A percentile compares a stretch with the other conserved stretches of the same genome.
These are phyloP conservation scores for Dasysyrphus tricinctus DNA, from an alignment of 2,888 invertebrate species.

Conservation along the genomic window DNA sequence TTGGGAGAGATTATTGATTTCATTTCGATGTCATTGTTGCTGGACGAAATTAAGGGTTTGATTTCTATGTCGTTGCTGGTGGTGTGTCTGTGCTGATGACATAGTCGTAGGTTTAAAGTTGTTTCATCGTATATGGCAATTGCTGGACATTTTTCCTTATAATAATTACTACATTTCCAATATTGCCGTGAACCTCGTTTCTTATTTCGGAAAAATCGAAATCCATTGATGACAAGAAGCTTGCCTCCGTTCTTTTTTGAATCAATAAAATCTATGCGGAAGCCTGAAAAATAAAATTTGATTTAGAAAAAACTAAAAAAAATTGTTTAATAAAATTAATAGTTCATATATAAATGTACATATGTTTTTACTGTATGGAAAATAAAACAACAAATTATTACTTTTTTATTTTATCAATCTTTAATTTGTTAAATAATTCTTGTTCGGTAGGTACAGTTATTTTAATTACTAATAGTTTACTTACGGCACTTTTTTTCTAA, in stretches of 20 bases:
- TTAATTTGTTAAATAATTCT: conserved; percentile 11
- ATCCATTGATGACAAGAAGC: conserved; percentile 83
- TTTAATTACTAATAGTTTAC: conserved; percentile 13
- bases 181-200: conserved; percentile 83
- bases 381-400: conserved; percentile 48
- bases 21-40: conserved; percentile 81
- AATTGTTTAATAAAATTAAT: not conserved
- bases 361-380: not conserved
- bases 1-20: conserved; percentile 78
- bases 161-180: conserved; percentile 84
- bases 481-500: conserved; percentile 10
- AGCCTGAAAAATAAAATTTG: conserved; percentile 78
- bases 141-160: conserved; percentile 83
- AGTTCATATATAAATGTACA: not conserved
- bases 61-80: conserved; percentile 82
- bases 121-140: conserved; percentile 83
- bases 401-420: conserved; percentile 1
- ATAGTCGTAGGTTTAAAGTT: conserved; percentile 80
- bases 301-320: conserved; percentile 9
- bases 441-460: conserved; percentile 22
- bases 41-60: conserved; percentile 78
- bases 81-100: conserved; percentile 82
- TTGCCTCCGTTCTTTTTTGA: conserved; percentile 84
- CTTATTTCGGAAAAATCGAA: conserved; percentile 83
- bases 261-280: conserved; percentile 83